Evolutionary conservation across 2,797 vertebrate genomes (phyloP), one percentile per base, ranked within the genome.

Genomic region (Enteromius treurensis): DNA sequence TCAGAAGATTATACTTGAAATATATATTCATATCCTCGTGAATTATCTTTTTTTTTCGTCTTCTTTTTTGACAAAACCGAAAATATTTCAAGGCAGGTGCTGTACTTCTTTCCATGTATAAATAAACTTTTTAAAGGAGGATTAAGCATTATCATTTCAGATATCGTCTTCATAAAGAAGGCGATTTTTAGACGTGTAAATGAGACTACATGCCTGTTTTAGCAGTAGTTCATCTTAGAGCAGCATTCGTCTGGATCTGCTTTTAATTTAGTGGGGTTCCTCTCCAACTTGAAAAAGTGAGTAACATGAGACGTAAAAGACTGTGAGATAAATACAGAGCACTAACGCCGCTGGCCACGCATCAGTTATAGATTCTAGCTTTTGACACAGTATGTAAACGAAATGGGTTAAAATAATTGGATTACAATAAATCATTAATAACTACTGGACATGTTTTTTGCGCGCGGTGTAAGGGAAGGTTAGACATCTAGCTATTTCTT

Each of bases 221-320:
- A 47, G 45, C 45, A 47, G 23, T 60, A 71, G 70, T 67, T 53
- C 71, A 73, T 81, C 68, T 75, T 53, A 65, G 40, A 80, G 78
- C 75, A 70, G 82, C 68, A 83, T 92, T 93, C 91, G 92, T 92
- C 89, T 92, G 88, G 90, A 92, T 87, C 91, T 94, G 93, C 86
- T 92, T 90, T 92, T 96, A 95, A 97, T 97, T 96, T 96, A 95
- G 94, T 92, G 90, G 90, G 90, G 82, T 94, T 89, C 90, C 87
- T 89, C 90, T 85, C 82, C 84, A 93, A 91, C 89, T 91, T 92
- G 90, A 93, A 70, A 92, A 93, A 90, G 90, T 87, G 90, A 90
- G 94, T 95, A 96, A 96, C 88, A 13, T 69, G 94, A 97, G 95
- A 93, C 90, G 85, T 84, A 84, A 88, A 85, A 81, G 85, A 81